A percentile compares a stretch with the other conserved stretches of the same genome.
Evolutionary conservation across 2,888 invertebrate species (phyloP).

Genomic region (Euclidia mi): DNA sequence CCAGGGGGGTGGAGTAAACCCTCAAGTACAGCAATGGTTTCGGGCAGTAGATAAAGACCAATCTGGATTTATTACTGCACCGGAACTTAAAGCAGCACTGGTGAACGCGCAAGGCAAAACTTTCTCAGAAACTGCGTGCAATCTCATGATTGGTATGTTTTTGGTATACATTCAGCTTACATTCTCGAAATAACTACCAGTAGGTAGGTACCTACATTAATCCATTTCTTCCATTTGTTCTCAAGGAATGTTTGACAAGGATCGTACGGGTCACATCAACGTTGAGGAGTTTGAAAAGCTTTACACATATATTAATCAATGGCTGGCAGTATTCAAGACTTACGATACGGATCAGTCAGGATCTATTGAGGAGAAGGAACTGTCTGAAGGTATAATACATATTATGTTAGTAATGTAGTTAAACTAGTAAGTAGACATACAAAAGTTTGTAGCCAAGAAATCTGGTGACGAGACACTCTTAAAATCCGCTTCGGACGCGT

Average conservation of each 20-base stretch:
- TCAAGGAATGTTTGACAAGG: conserved; percentile 96
- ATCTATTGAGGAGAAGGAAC: conserved; percentile 94
- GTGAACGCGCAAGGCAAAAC: conserved; percentile 96
- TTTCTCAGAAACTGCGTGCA: conserved; percentile 95
- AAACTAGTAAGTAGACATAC: too few relatives aligned
- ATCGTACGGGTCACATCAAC: conserved; percentile 95
- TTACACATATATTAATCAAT: conserved; percentile 96
- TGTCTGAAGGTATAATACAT: conserved; percentile 93
- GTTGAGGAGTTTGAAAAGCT: conserved; percentile 95
- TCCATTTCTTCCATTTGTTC: too few relatives aligned
- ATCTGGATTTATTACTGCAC: conserved; percentile 94
- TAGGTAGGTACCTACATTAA: too few relatives aligned
- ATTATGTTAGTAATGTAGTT: too few relatives aligned
- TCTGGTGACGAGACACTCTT: too few relatives aligned
- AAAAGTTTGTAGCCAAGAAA: too few relatives aligned
- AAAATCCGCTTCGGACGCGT: too few relatives aligned
- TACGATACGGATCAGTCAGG: conserved; percentile 97
- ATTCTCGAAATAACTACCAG: background rate
- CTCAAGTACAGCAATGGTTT: conserved; percentile 96
- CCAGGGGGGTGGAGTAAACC: conserved; percentile 88
- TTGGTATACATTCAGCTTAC: background rate
- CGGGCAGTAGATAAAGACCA: conserved; percentile 94
- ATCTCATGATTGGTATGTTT: conserved; percentile 95
- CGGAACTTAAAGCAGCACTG: conserved; percentile 94
- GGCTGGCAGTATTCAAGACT: conserved; percentile 95